Evolutionary conservation across 2,888 invertebrate genomes (phyloP).

Genomic region (Caenorhabditis japonica): DNA sequence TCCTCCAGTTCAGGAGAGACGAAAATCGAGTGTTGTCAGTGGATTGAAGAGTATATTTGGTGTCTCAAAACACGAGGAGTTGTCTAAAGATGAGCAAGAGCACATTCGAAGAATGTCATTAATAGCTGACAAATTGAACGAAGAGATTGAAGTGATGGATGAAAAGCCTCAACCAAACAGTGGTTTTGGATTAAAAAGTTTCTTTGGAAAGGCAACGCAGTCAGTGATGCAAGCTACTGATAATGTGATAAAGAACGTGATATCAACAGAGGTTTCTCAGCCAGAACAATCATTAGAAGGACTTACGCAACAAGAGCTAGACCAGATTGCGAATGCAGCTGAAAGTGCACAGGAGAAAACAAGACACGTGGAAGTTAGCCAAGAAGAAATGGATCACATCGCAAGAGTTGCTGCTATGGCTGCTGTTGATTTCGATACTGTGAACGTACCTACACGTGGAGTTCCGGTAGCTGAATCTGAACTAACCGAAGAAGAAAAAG

Average conservation of each 20-base stretch:
- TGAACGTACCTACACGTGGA: too few species aligned
- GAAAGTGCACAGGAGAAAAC: conserved; percentile 24
- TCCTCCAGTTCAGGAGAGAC: conserved; percentile 23
- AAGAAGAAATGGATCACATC: conserved; percentile 23
- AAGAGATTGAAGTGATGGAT: conserved; percentile 15
- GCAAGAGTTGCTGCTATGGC: conserved; percentile 12
- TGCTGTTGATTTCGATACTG: conserved; percentile 2
- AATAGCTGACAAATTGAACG: conserved; percentile 48
- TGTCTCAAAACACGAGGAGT: conserved; percentile 19
- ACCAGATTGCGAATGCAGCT: conserved; percentile 19
- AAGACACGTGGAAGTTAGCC: conserved; percentile 22
- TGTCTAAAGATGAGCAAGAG: conserved; percentile 52
- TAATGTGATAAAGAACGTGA: conserved; percentile 37
- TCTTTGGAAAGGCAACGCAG: conserved; percentile 56
- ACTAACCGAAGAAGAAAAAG: conserved; percentile 46
- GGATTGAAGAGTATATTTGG: conserved; percentile 38
- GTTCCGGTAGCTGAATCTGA: not conserved
- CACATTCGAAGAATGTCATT: conserved; percentile 58
- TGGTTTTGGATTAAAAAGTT: conserved; percentile 41
- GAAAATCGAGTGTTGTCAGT: conserved; percentile 44
- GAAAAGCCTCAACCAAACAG: conserved; percentile 22
- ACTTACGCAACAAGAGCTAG: conserved; percentile 29
- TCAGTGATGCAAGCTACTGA: conserved; percentile 44
- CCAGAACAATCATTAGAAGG: conserved; percentile 10
- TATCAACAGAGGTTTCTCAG: conserved; percentile 3